Evolutionary conservation across 2,888 invertebrate species (phyloP).

Genomic region (Chromoteleia sp.): DNA sequence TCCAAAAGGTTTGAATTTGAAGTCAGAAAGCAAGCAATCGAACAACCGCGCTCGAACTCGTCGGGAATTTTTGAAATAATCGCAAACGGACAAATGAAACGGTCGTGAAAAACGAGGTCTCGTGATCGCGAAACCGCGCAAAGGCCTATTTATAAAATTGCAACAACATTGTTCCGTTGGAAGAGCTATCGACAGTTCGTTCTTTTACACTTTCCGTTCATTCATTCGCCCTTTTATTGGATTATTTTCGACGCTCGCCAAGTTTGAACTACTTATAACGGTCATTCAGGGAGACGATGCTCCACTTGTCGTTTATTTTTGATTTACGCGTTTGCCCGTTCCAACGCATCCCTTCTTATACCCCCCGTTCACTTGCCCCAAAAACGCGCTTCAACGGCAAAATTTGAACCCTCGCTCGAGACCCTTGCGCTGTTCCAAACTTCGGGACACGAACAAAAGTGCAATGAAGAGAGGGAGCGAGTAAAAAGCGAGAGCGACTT

Average conservation of each 20-base stretch:
- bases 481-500: conserved; percentile 40
- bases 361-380: background rate
- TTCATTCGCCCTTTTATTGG: conserved; percentile 48
- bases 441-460: no score
- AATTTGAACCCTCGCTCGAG: no score
- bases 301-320: conserved; percentile 35
- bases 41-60: no score
- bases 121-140: background rate
- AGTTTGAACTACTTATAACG: conserved; percentile 48
- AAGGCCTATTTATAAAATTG: conserved; percentile 49
- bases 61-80: no score
- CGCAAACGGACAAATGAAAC: background rate
- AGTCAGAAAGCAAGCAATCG: no score
- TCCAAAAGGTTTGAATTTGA: no score
- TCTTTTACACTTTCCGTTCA: conserved; percentile 47
- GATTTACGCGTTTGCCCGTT: conserved; percentile 1
- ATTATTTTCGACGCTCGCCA: conserved; percentile 51
- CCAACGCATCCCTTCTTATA: background rate
- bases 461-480: background rate
- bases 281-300: conserved; percentile 10
- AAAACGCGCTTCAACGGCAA: no score
- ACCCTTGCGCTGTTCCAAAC: no score
- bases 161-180: conserved; percentile 33
- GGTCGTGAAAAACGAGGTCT: conserved; percentile 31
- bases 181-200: conserved; percentile 57